Conservation (phyloP, 2,797 vertebrate genomes). For the Galago senegalensis region DNA sequence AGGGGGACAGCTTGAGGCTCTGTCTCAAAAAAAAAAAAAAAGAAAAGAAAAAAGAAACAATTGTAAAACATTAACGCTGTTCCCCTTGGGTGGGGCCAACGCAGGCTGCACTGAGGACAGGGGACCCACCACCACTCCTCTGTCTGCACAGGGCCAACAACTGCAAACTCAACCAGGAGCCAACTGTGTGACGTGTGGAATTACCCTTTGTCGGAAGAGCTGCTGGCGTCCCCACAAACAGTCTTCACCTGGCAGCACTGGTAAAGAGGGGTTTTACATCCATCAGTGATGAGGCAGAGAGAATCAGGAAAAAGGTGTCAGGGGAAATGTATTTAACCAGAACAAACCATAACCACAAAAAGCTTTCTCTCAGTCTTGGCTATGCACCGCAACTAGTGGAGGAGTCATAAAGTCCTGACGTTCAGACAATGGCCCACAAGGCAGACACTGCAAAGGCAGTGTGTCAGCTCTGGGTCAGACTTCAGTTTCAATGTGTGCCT, state of each 20-base stretch:
- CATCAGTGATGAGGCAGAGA: neutral
- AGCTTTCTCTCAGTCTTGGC: neutral
- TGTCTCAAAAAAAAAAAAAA: too few relatives aligned
- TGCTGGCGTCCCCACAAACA: fast-evolving
- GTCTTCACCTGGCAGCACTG: neutral
- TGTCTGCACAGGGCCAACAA: neutral
- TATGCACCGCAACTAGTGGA: fast-evolving
- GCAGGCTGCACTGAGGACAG: fast-evolving
- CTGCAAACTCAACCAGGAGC: fast-evolving
- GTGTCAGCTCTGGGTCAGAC: neutral
- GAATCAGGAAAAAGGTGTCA: neutral
- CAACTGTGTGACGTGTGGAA: fast-evolving
- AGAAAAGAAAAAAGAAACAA: neutral
- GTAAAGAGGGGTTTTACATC: too few relatives aligned
- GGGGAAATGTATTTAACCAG: neutral
- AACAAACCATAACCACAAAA: neutral
- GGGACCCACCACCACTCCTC: neutral
- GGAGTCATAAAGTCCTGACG: neutral
- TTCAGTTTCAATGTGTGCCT: neutral
- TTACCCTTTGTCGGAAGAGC: neutral
- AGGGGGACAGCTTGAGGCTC: too few relatives aligned
- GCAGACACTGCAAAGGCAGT: fast-evolving
- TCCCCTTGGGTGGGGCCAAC: neutral
- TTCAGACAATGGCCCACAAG: neutral
- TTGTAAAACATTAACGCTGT: fast-evolving